phyloP scores from a whole-genome alignment of 2,797 vertebrate species.

The Hafferia zeledoni region DNA sequence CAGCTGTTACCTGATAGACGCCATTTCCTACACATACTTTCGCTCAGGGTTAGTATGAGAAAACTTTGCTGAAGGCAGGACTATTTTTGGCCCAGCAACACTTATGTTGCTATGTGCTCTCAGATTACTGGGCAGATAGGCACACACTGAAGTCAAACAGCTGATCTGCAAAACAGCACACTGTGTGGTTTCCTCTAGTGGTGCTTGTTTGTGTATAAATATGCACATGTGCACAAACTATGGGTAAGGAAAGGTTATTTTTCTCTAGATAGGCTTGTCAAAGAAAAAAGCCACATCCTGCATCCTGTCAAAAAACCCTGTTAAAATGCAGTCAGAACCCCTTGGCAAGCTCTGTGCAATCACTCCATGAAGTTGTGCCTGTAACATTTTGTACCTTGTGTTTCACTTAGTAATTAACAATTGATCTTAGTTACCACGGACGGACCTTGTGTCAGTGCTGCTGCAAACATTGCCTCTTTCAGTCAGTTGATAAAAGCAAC shows the following conservation, averaged over 20 bases:
- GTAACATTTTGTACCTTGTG: background rate
- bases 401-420: background rate
- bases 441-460: background rate
- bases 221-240: background rate
- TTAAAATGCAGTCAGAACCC: background rate
- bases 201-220: conserved; percentile 41
- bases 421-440: conserved; percentile 17
- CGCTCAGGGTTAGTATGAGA: conserved; percentile 52
- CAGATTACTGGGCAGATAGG: conserved; percentile 65
- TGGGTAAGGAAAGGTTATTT: conserved; percentile 39
- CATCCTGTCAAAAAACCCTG: conserved; percentile 2
- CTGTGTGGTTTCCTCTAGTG: conserved; percentile 48
- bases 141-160: conserved; percentile 65
- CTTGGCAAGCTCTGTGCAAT: background rate
- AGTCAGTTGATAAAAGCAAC: background rate
- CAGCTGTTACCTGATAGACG: conserved; percentile 62
- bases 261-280: conserved; percentile 6
- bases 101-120: conserved; percentile 69
- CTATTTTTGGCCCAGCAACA: conserved; percentile 71
- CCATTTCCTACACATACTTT: conserved; percentile 64
- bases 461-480: background rate
- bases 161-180: conserved; percentile 69
- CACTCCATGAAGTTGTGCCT: background rate
- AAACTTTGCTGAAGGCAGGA: conserved; percentile 59
- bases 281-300: conserved; percentile 44